Base-by-base conservation (phyloP, 2,113 vertebrate species). In the Stegostoma tigrinum region DNA sequence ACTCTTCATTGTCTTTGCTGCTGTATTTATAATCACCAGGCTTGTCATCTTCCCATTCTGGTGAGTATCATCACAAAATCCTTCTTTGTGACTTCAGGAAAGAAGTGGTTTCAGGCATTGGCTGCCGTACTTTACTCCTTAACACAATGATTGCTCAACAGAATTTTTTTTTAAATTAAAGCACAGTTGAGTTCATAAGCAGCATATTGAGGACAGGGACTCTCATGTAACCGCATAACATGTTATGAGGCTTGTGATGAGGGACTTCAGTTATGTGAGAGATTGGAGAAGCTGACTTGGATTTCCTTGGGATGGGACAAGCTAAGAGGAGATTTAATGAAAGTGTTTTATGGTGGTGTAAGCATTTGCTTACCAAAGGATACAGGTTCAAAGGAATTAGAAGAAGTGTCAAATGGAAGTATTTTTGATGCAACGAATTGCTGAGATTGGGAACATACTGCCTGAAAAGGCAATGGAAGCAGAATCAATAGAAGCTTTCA, bases 1-100 rank as follows among this genome's bases (percentile, higher is more conserved):
- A 5, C 96, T 99, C 38, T 99, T 99, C 94, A 95, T 99, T 95
- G 96, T 98, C 95, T 99, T 99, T 93, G 96, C 98, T 0, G 3
- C 97, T 0, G 38, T 97, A 0, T 99, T 99, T 96, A 98, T 99
- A 96, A 96, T 98, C 96, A 99, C 98, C 0, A 98, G 99, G 27
- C 97, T 99, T 38, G 95, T 99, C 95, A 97, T 99, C 95, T 99
- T 99, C 94, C 99, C 99, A 8, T 98, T 98, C 96, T 99, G 99
- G 99, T 99, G 97, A 98, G 98, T 96, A 95, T 66, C 52, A 15
- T 0, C 5, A 34, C 48, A n/a, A 61, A 91, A n/a, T 27, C 34
- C 23, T 19, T 93, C 30, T 5, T 91, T 91, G 34, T 61, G 3
- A 2, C 89, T 19, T 5, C 61, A 64, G 30, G n/a, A 38, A 66